These are phyloP conservation scores for Gnatocerus cornutus DNA, from an alignment of 2,888 invertebrate genomes.

Conservation along the genomic window DNA sequence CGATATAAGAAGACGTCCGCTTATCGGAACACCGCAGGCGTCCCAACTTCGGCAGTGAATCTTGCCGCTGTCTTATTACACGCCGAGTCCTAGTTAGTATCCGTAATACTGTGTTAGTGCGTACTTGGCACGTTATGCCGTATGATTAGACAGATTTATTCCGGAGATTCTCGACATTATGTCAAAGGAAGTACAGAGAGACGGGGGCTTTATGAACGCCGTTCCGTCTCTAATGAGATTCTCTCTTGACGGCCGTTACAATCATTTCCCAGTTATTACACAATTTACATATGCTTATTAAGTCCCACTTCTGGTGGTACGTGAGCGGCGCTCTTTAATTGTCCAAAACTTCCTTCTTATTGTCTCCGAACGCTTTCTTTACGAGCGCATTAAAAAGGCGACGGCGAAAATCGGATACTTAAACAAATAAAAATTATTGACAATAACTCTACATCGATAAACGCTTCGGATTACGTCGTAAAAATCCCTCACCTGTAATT, in stretches of 20 bases:
- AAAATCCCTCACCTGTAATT: constrained; percentile 46
- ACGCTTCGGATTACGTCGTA: constrained; percentile 45
- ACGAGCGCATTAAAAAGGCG: constrained; percentile 37
- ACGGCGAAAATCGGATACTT: constrained; percentile 15
- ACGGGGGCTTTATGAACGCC: constrained; percentile 61
- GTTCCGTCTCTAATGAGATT: constrained; percentile 66
- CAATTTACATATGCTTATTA: constrained; percentile 65
- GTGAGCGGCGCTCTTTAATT: constrained; percentile 43
- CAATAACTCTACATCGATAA: constrained; percentile 46
- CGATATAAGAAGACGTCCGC: constrained; percentile 60
- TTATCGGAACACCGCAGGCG: constrained; percentile 63
- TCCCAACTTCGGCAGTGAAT: constrained; percentile 64
- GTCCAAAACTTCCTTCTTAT: constrained; percentile 3
- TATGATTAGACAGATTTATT: constrained; percentile 71
- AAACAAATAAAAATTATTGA: constrained; percentile 49
- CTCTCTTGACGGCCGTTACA: constrained; percentile 64
- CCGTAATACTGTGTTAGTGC: constrained; percentile 69
- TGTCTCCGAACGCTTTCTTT: constrained; percentile 30
- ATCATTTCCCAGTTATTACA: constrained; percentile 65
- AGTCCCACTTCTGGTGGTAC: constrained; percentile 49
- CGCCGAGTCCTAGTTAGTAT: constrained; percentile 64
- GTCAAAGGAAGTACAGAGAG: constrained; percentile 65
- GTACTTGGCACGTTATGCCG: constrained; percentile 69
- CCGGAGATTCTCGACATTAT: constrained; percentile 67
- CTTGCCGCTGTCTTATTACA: constrained; percentile 66